Base-by-base conservation (phyloP, 1,140 invertebrate species). In the Tetragonula clypearis region DNA sequence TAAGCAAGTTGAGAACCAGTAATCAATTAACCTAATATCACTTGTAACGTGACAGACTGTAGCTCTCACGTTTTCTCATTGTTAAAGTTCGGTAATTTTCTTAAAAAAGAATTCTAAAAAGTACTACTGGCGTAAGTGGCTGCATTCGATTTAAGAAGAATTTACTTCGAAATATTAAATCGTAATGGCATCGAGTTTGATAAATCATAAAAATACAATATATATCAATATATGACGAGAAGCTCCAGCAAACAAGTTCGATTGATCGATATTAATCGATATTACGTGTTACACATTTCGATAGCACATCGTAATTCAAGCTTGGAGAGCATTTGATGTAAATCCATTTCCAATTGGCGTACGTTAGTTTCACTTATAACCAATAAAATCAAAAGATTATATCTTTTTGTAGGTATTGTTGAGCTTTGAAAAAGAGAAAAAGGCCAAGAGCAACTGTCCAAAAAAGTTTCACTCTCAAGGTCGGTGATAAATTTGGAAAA, bases 211-310 rank as follows among this genome's bases (percentile, higher is more conserved):
- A 55, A 21, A 21, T 19, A 41, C 23, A 68, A 30, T 21, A 41
- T 21, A 41, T 56, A 4, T 35, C 21, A 41, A n/a, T 41, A 35
- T 23, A 2, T 15, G 6, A 19, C 19, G 19, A 62, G n/a, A 60
- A 53, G 12, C 3, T 74, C 53, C 19, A 60, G 26, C 19, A 21
- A 56, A 35, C 15, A 21, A 73, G 49, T 79, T 73, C 77, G 58
- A 84, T 73, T 66, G 55, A 79, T 84, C 82, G 82, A 84, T 73
- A 65, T 1, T 6, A n/a, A n/a, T 49, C 74, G 65, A 69, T 55
- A 49, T 53, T 9, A 17, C 60, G 30, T 62, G 41, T 14, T 0
- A 8, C 23, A 12, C 4, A 49, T 58, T 26, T 77, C 17, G 53
- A 41, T 56, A 26, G 35, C 15, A 19, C 23, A 23, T 53, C 19